Base-by-base conservation (phyloP, 2,113 vertebrate genomes). In the Mystacornis crossleyi region DNA sequence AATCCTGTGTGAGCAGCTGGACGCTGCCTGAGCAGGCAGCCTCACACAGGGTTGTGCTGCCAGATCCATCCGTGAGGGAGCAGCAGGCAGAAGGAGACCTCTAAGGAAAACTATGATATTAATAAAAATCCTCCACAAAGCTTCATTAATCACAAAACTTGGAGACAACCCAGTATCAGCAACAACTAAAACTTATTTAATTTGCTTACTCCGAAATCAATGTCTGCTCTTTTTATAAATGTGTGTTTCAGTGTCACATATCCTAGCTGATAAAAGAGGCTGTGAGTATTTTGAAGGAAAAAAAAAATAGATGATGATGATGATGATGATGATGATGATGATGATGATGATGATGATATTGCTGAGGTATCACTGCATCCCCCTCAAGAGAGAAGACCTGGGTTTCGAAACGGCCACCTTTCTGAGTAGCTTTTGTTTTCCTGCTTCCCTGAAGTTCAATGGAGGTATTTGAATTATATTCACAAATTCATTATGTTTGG, bases 1-100 rank as follows among this genome's bases (percentile, higher is more conserved):
- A 96, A 96, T 45, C 69, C 2, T 24, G 70, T 34, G 70, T 74
- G 94, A 86, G 4, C 80, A 89, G 92, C 94, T 94, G 94, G 81
- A 18, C 79, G 40, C 66, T 79, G 48, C 87, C 33, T 48, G 89
- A 74, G 70, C 92, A 83, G 36, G 53, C 13, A 8, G 95, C 28
- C 70, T n/a, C 65, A 16, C 53, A 18, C 43, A 51, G 83, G 58
- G 40, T 60, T 72, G 18, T 47, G 86, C 81, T 91, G 94, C 90
- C 90, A 83, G 72, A 73, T 26, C 40, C 26, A 50, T 65, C 12
- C 12, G 29, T 10, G 50, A 47, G 38, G 77, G 72, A 66, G 43
- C 86, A 85, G 86, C 48, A 73, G 75, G 43, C 83, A 72, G 29
- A n/a, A n/a, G 64, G 81, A 15, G 4, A 42, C 55, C 14, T 40